Conservation (phyloP, 2,113 vertebrate species). For the Piaya cayana region DNA sequence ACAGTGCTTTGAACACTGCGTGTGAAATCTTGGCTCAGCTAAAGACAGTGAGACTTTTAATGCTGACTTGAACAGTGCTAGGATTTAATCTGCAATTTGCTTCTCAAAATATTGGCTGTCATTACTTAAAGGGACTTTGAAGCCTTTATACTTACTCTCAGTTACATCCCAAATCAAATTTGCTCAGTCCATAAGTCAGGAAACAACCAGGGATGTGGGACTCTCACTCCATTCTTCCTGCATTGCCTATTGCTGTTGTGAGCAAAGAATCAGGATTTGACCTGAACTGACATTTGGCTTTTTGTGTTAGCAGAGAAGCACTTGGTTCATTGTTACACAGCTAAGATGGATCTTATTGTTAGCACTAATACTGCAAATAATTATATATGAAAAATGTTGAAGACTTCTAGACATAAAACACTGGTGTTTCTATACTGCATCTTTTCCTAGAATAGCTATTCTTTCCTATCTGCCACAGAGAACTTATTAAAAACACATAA, state of each 20-base stretch:
- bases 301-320: background rate
- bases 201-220: background rate
- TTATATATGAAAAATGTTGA: background rate
- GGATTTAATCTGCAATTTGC: background rate
- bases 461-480: background rate
- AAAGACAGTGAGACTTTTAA: background rate
- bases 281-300: background rate
- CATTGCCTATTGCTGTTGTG: background rate
- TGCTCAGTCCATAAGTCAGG: background rate
- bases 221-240: background rate
- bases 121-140: background rate
- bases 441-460: background rate
- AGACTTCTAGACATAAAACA: background rate
- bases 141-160: background rate
- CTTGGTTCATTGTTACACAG: background rate
- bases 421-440: background rate
- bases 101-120: background rate
- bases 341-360: background rate
- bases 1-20: fast-evolving
- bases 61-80: background rate
- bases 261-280: conserved; percentile 12
- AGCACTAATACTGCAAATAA: conserved; percentile 3
- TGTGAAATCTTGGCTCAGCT: background rate
- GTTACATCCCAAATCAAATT: background rate
- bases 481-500: background rate